phyloP scores from a whole-genome alignment of 1,140 invertebrate genomes.

The Bursaphelenchus mucronatus region DNA sequence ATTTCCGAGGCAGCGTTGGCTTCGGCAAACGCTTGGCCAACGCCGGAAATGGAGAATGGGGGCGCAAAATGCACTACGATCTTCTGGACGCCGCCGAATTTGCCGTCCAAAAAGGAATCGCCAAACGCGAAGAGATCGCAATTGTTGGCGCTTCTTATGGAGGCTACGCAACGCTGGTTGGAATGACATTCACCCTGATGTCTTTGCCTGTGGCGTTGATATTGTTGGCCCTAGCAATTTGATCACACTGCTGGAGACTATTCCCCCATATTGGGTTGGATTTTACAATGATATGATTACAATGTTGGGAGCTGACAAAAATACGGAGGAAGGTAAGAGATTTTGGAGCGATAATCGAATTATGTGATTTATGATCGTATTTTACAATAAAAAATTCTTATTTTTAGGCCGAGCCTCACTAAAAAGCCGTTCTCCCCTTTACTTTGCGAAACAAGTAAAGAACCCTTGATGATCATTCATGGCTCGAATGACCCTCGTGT shows the following conservation, averaged over 20 bases:
- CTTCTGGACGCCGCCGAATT: constrained; percentile 58
- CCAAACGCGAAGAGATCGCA: constrained; percentile 44
- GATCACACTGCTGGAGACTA: constrained; percentile 57
- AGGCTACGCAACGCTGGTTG: constrained; percentile 59
- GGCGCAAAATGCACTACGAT: constrained; percentile 59
- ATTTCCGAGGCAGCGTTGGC: constrained; percentile 57
- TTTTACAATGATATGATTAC: constrained; percentile 59
- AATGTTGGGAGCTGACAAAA: constrained; percentile 58
- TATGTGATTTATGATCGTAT: no score
- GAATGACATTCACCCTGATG: constrained; percentile 60
- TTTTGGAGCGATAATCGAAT: no score
- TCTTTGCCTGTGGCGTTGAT: constrained; percentile 60
- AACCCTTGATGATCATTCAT: constrained; percentile 50
- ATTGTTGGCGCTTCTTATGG: constrained; percentile 47
- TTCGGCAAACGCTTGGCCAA: constrained; percentile 58
- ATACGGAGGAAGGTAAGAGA: constrained; percentile 33
- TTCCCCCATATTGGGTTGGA: constrained; percentile 59
- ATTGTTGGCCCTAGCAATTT: constrained; percentile 59
- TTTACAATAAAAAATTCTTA: not conserved
- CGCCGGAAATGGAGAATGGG: constrained; percentile 60
- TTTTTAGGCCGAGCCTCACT: constrained; percentile 33
- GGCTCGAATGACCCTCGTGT: constrained; percentile 50
- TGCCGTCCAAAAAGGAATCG: constrained; percentile 53
- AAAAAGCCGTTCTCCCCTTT: constrained; percentile 49
- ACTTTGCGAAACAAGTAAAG: constrained; percentile 46